Evolutionary conservation across 1,140 invertebrate genomes (phyloP).

Genomic region (Neuroterus valhalla): DNA sequence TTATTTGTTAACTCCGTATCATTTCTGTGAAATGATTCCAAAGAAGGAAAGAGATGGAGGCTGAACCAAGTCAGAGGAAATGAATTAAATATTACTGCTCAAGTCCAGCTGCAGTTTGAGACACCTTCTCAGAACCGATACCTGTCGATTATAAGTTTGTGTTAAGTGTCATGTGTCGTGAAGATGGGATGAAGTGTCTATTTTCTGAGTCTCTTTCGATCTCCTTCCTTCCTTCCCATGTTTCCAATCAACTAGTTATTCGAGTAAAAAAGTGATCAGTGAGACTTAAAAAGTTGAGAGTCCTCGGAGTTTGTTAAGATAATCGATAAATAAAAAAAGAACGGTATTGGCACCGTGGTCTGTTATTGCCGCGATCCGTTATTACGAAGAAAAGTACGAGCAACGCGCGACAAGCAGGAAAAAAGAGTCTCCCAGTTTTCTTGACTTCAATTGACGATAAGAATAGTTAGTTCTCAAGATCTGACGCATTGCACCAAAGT

Average conservation of each 20-base stretch:
- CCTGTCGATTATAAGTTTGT: slow-evolving; percentile 51
- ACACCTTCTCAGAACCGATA: slow-evolving; percentile 44
- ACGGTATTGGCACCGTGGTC: slow-evolving; percentile 22
- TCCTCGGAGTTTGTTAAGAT: background rate
- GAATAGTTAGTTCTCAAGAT: background rate
- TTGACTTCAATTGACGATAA: background rate
- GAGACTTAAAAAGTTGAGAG: slow-evolving; percentile 12
- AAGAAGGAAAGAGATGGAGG: slow-evolving; percentile 1
- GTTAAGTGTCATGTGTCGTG: slow-evolving; percentile 20
- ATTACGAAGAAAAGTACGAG: slow-evolving; percentile 14
- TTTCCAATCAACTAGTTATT: background rate
- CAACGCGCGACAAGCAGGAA: background rate
- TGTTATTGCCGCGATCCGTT: slow-evolving; percentile 23
- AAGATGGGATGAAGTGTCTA: slow-evolving; percentile 36
- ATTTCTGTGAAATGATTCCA: background rate
- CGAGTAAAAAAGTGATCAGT: background rate
- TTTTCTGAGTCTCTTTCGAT: slow-evolving; percentile 19
- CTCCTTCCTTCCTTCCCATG: slow-evolving; percentile 30
- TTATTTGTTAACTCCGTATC: background rate
- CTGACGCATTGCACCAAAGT: background rate
- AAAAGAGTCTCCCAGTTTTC: background rate
- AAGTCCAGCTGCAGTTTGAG: slow-evolving; percentile 59
- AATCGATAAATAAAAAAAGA: slow-evolving; percentile 17
- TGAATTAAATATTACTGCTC: slow-evolving; percentile 4
- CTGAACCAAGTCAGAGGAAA: background rate